A percentile compares a stretch with the other conserved stretches of the same genome.
Conservation (phyloP, 1,140 invertebrate species). For the Drosophila ironensis region DNA sequence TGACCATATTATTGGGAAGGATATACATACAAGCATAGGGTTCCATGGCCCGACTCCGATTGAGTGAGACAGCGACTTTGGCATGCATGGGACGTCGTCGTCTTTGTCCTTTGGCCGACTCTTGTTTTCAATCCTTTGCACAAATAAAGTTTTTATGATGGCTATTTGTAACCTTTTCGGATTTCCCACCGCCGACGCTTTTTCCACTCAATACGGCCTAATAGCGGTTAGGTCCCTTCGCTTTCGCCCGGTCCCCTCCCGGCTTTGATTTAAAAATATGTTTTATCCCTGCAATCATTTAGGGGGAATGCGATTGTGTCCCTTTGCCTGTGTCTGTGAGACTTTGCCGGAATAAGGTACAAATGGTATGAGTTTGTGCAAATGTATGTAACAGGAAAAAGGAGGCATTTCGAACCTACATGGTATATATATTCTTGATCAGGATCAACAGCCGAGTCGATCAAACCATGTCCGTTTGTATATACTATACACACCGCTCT, state of each 20-base stretch:
- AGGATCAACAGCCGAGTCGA: too few relatives aligned
- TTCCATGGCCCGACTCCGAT: neutral
- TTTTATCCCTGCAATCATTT: constrained; percentile 50
- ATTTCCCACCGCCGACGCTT: constrained; percentile 30
- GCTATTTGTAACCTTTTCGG: constrained; percentile 79
- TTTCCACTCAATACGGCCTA: constrained; percentile 52
- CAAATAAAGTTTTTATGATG: constrained; percentile 78
- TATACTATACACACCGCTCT: too few relatives aligned
- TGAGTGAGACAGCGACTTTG: constrained; percentile 50
- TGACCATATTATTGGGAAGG: constrained; percentile 60
- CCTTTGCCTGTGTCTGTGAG: constrained; percentile 25
- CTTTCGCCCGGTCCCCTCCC: constrained; percentile 5
- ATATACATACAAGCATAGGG: constrained; percentile 9
- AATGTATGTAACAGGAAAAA: too few relatives aligned
- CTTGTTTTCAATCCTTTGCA: constrained; percentile 74
- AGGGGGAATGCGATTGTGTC: constrained; percentile 39
- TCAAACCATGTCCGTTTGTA: too few relatives aligned
- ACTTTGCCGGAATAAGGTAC: constrained; percentile 53
- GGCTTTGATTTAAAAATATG: constrained; percentile 79
- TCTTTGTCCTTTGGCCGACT: constrained; percentile 40
- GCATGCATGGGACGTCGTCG: constrained; percentile 57
- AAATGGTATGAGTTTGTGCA: too few relatives aligned
- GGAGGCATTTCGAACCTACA: too few relatives aligned
- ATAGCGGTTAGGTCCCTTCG: constrained; percentile 65
- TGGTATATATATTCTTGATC: too few relatives aligned